A percentile compares a stretch with the other conserved stretches of the same genome.
These are phyloP conservation scores for Meloe dianella DNA, from an alignment of 2,888 invertebrate genomes.

Conservation along the genomic window DNA sequence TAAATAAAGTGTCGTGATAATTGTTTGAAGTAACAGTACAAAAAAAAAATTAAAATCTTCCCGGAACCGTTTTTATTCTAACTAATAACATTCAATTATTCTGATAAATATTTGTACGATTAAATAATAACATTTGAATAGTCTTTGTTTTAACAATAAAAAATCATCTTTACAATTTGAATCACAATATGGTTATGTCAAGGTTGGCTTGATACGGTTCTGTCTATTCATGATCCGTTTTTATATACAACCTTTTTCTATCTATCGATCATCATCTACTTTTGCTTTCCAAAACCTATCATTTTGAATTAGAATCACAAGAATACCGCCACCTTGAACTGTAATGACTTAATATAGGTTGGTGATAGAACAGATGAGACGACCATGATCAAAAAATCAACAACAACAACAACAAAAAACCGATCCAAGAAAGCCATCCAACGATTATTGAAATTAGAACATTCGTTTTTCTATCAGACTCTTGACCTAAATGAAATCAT, in stretches of 20 bases:
- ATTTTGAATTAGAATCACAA: background rate
- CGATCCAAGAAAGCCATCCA: too few species aligned
- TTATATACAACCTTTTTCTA: background rate
- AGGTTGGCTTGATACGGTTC: background rate
- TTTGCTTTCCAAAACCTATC: background rate
- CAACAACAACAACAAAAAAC: too few species aligned
- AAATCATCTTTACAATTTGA: background rate
- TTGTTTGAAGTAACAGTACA: background rate
- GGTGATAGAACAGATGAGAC: background rate
- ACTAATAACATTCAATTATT: background rate
- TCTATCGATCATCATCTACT: background rate
- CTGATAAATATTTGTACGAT: background rate
- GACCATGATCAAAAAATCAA: background rate
- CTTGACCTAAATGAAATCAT: slow-evolving; percentile 2
- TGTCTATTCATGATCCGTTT: background rate
- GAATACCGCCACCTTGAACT: slow-evolving; percentile 7
- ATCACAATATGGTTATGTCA: background rate
- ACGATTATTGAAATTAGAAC: background rate
- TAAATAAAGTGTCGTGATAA: too few species aligned
- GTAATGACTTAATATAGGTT: background rate
- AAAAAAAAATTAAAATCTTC: background rate
- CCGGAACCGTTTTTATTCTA: background rate
- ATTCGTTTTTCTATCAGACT: background rate
- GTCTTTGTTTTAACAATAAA: background rate
- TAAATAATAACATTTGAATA: background rate